These are phyloP conservation scores for Nicator chloris DNA, from an alignment of 2,113 vertebrate genomes.

Conservation along the genomic window DNA sequence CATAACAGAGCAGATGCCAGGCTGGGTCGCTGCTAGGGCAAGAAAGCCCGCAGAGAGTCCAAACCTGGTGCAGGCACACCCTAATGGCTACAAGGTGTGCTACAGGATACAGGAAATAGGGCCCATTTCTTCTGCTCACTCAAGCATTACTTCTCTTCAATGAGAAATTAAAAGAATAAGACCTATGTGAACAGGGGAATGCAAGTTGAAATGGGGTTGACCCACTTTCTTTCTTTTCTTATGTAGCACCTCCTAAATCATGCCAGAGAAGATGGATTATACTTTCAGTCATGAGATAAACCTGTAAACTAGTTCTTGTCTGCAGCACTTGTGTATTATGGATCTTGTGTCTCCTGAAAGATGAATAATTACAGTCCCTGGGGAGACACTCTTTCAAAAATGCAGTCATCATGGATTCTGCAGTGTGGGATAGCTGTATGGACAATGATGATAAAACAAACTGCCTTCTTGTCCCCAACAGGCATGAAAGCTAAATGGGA, in stretches of 20 bases:
- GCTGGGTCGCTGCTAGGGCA: neutral
- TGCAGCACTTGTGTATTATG: constrained; percentile 68
- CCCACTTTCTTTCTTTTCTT: constrained; percentile 53
- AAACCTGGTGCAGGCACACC: neutral
- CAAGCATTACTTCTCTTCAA: neutral
- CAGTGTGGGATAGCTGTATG: constrained; percentile 56
- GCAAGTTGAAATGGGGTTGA: constrained; percentile 21
- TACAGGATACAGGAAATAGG: neutral
- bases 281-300: constrained; percentile 71
- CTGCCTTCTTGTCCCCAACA: constrained; percentile 55
- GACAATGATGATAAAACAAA: constrained; percentile 58
- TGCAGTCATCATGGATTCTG: constrained; percentile 63
- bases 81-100: neutral
- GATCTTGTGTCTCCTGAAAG: constrained; percentile 70
- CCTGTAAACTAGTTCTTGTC: constrained; percentile 71
- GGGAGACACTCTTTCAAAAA: constrained; percentile 56
- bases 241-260: constrained; percentile 63
- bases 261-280: constrained; percentile 70
- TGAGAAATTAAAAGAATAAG: constrained; percentile 5
- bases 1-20: neutral
- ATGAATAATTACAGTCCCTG: constrained; percentile 71
- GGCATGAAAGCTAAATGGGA: constrained; percentile 58
- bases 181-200: neutral
- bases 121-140: neutral
- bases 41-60: neutral